phyloP scores from a whole-genome alignment of 2,113 vertebrate genomes.

The Rhombomys opimus region DNA sequence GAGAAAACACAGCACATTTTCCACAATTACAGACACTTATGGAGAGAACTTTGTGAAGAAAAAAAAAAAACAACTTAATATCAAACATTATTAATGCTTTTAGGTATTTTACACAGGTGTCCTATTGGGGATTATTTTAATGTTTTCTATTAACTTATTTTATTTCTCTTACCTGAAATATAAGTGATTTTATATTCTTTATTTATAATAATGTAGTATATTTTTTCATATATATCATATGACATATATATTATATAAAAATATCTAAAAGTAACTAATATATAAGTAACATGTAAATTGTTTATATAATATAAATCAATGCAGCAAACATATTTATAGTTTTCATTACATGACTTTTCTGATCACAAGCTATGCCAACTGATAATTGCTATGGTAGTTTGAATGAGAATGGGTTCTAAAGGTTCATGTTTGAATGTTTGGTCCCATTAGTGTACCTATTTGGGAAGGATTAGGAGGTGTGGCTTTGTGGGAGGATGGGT shows the following conservation, averaged over 20 bases:
- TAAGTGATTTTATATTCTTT: neutral
- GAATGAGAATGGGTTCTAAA: no score
- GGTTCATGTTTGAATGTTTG: no score
- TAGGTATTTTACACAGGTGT: neutral
- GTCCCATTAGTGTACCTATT: no score
- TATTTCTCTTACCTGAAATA: neutral
- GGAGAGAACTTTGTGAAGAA: neutral
- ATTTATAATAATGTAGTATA: neutral
- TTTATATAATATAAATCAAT: neutral
- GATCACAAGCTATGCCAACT: neutral
- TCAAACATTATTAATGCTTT: neutral
- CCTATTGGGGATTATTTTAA: neutral
- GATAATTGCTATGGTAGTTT: no score
- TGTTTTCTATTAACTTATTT: neutral
- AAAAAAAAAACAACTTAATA: neutral
- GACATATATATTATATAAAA: neutral
- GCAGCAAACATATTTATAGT: neutral
- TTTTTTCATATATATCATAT: neutral
- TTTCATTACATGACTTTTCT: neutral
- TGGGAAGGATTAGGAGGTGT: no score
- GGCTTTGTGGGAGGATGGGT: no score
- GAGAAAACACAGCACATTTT: constrained; percentile 22
- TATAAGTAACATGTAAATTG: neutral
- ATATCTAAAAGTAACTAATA: neutral
- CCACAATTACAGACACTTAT: neutral